Base-by-base conservation (phyloP, 2,888 invertebrate species). In the Brachypalpus laphriformis region DNA sequence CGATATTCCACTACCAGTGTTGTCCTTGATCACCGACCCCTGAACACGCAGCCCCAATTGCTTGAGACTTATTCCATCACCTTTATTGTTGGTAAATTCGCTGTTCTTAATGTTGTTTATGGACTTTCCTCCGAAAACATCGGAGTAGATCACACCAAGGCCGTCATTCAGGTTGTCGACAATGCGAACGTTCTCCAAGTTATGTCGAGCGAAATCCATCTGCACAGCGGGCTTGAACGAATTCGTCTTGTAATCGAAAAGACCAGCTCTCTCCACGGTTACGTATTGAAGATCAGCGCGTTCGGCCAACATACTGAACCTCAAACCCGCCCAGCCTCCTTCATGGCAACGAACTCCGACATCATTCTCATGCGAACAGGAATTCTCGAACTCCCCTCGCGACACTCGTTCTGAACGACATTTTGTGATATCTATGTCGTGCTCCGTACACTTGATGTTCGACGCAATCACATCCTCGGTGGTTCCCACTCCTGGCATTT, bases 291-390 rank as follows among this genome's bases (percentile, higher is more conserved):
- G 93, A 89, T 97, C 96, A 18, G 97, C 95, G 88, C 97, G 93
- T 90, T 97, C 97, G 0, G 98, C 96, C 68, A 98, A 93, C 71
- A 97, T 96, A 45, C 98, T 97, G 88, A 98, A 95, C 87, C 98
- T 93, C 0, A 99, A 93, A 0, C 99, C 99, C 0, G 98, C 98
- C 99, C 99, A 99, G 37, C 97, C 97, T 0, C 97, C 96, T 88
- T 96, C 96, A 87, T 97, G 97, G 89, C 98, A 98, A 87, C 96
- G 93, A 40, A 98, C 94, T 0, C 98, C 97, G 9, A 98, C 98
- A 89, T 98, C 97, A 89, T 96, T 95, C 28, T 96, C 96, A 89
- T 97, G 97, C 0, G 94, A 94, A 89, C 98, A 98, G 1, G 97
- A 96, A 91, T 97, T 96, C 92, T 98, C 97, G 90, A 98, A 97